Conservation (phyloP, 2,113 vertebrate genomes). For the Sceloporus tristichus region DNA sequence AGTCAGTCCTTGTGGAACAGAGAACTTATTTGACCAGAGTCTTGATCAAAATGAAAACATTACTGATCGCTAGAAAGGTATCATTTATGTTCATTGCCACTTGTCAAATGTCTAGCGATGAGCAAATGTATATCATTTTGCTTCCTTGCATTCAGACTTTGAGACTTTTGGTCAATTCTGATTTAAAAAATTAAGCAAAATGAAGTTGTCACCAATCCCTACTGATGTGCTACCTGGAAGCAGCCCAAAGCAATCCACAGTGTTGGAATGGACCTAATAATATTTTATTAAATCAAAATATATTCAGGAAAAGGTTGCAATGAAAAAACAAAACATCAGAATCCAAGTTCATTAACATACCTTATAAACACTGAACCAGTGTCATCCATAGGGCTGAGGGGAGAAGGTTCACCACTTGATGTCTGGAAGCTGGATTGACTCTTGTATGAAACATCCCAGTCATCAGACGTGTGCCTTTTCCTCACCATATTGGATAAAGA, state of each 20-base stretch:
- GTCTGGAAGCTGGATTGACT: slow-evolving; percentile 31
- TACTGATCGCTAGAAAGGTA: not conserved
- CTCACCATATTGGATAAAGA: slow-evolving; percentile 42
- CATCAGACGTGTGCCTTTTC: slow-evolving; percentile 60
- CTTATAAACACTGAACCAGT: slow-evolving; percentile 70
- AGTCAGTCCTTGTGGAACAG: not conserved
- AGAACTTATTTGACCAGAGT: not conserved
- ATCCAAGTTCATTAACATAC: slow-evolving; percentile 60
- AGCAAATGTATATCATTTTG: not conserved
- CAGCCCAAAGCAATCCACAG: too few relatives aligned
- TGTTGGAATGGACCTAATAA: slow-evolving; percentile 4
- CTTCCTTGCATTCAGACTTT: not conserved
- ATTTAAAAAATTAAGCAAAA: not conserved
- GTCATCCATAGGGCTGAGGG: slow-evolving; percentile 61
- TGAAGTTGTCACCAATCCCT: not conserved
- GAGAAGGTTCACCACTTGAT: not conserved
- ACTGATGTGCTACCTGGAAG: not conserved
- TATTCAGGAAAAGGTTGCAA: not conserved
- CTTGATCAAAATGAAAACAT: not conserved
- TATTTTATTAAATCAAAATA: not conserved
- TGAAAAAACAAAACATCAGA: not conserved
- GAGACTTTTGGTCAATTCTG: too few relatives aligned
- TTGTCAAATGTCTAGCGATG: too few relatives aligned
- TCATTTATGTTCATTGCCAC: not conserved
- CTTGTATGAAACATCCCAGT: slow-evolving; percentile 60